Evolutionary conservation across 2,888 invertebrate genomes (phyloP).

Genomic region (Conops quadrifasciatus): DNA sequence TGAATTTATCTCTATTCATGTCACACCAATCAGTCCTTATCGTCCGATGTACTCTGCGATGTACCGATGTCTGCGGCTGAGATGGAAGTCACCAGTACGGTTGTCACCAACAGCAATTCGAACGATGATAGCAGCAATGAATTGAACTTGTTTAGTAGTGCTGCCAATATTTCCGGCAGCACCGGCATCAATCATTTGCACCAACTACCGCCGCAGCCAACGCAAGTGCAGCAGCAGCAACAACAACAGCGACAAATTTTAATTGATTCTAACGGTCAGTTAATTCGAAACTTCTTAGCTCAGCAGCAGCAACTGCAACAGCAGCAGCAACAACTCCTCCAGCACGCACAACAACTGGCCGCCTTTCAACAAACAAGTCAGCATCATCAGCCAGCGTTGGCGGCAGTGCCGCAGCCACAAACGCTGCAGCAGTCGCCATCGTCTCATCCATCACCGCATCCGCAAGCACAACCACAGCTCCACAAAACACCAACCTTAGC

Average conservation of each 20-base stretch:
- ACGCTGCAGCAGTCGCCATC: constrained; percentile 29
- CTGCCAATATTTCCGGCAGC: constrained; percentile 23
- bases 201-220: constrained; percentile 45
- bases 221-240: constrained; percentile 37
- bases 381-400: constrained; percentile 29
- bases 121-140: constrained; percentile 62
- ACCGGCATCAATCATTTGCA: constrained; percentile 27
- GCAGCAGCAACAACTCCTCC: constrained; percentile 43
- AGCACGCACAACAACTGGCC: constrained; percentile 40
- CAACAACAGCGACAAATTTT: constrained; percentile 53
- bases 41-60: constrained; percentile 70
- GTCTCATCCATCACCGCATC: background rate
- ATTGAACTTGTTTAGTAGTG: constrained; percentile 54
- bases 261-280: constrained; percentile 62
- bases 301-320: constrained; percentile 47
- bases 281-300: constrained; percentile 60
- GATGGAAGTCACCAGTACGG: constrained; percentile 70
- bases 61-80: constrained; percentile 71
- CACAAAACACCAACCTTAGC: constrained; percentile 44
- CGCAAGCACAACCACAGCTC: constrained; percentile 42
- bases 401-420: constrained; percentile 22
- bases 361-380: constrained; percentile 44
- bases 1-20: no score
- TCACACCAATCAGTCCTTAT: constrained; percentile 48
- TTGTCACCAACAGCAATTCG: constrained; percentile 63